phyloP scores from a whole-genome alignment of 1,140 invertebrate species.

The Octopus sinensis region DNA sequence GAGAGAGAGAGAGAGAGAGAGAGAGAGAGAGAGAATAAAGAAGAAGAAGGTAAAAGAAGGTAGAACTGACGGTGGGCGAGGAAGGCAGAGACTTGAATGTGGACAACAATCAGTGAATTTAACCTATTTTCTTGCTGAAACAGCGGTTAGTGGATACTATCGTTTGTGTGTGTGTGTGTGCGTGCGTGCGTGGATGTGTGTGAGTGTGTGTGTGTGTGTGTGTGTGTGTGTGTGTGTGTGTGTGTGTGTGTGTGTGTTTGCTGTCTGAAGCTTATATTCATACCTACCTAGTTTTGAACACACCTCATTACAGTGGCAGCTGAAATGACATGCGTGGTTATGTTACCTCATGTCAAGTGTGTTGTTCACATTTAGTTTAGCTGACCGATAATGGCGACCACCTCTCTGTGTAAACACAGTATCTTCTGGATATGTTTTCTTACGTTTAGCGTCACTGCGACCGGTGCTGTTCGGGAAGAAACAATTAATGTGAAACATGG shows the following conservation, averaged over 20 bases:
- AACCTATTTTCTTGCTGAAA: too few species aligned
- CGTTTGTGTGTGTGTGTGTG: neutral
- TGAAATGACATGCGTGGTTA: neutral
- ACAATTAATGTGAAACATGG: neutral
- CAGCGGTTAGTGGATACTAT: too few species aligned
- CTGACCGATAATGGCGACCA: neutral
- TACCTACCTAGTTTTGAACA: neutral
- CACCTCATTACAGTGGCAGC: neutral
- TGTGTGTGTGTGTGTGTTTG: neutral
- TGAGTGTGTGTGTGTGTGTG: neutral
- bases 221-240: neutral
- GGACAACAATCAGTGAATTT: too few species aligned
- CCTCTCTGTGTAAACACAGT: neutral
- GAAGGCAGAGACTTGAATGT: too few species aligned
- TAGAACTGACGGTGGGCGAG: too few species aligned
- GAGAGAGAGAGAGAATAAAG: neutral
- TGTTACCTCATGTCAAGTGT: neutral
- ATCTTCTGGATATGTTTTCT: neutral
- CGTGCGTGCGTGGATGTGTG: neutral
- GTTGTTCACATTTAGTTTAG: neutral
- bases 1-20: neutral
- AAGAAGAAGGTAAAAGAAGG: neutral
- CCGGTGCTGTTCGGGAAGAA: neutral
- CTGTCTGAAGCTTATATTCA: too few species aligned
- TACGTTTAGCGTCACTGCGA: neutral